Base-by-base conservation (phyloP, 2,113 vertebrate genomes). In the Malurus cyaneus region DNA sequence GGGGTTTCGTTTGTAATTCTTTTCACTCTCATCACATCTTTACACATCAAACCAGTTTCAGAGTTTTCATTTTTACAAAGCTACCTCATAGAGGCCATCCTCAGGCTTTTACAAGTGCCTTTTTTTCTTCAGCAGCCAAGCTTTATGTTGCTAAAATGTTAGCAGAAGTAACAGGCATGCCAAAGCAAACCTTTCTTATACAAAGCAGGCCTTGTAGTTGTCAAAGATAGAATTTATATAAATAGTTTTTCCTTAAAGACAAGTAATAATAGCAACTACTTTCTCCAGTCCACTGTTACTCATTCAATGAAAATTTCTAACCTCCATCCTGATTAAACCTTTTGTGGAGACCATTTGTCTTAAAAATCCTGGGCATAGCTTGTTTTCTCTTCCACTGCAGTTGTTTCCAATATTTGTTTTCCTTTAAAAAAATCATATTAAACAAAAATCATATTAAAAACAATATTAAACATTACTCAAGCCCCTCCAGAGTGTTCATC, bases 21-120 rank as follows among this genome's bases (percentile, higher is more conserved):
- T 92, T 85, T 79, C 32, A 26, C 50, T 76, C 57, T 80, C 74
- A 61, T 61, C 39, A 82, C 65, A 69, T 96, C 80, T 79, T 91
- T 84, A 84, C 44, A 81, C 49, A 80, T 21, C 69, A 92, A 91
- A 64, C 6, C 44, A 47, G 49, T 94, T 92, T 56, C 65, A 78
- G 50, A 54, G 11, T 70, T 87, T 86, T 54, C 44, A 77, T 80
- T 94, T 86, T 67, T 49, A 26, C 16, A 14, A 32, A 87, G 46
- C 41, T 56, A 88, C 29, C 54, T 89, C 60, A 39, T n/a, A 49
- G 4, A 32, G 76, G 32, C 19, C 16, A 56, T 59, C 12, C 60
- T 54, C 12, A 66, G 64, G 54, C 42, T 86, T 86, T 79, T 59
- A 61, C 19, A 69, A 61, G 32, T 10, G 4, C 12, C 56, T 61